These are phyloP conservation scores for Parascotia fuliginaria DNA, from an alignment of 2,888 invertebrate species.

Conservation along the genomic window DNA sequence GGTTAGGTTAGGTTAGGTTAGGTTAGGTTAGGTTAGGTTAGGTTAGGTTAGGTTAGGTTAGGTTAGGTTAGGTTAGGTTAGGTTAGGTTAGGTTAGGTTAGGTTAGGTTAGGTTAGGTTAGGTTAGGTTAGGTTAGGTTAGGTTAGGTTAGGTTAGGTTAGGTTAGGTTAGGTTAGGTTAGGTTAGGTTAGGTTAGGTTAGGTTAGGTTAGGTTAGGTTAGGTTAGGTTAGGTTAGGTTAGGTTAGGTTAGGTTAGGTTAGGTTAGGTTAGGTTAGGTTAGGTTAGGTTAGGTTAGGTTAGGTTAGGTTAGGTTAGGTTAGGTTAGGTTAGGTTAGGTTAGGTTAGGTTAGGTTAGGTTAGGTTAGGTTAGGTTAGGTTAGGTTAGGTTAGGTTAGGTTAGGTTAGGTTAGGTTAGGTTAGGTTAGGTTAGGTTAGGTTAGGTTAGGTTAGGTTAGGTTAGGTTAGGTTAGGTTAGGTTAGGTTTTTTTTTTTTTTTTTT, in stretches of 20 bases:
- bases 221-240: constrained; percentile 8
- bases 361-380: constrained; percentile 11
- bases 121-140: constrained; percentile 12
- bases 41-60: constrained; percentile 8
- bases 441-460: constrained; percentile 21
- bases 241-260: constrained; percentile 8
- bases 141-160: constrained; percentile 12
- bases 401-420: constrained; percentile 20
- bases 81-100: constrained; percentile 9
- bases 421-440: constrained; percentile 19
- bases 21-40: constrained; percentile 14
- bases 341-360: constrained; percentile 13
- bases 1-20: constrained; percentile 13
- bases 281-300: constrained; percentile 12
- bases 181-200: constrained; percentile 14
- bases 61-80: constrained; percentile 8
- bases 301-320: constrained; percentile 12
- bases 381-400: constrained; percentile 13
- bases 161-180: constrained; percentile 13
- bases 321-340: constrained; percentile 13
- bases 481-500: no score
- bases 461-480: constrained; percentile 11
- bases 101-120: constrained; percentile 10
- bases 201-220: constrained; percentile 11
- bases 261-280: constrained; percentile 9